Evolutionary conservation across 2,113 vertebrate species (phyloP).

Genomic region (Phalacrocorax aristotelis): DNA sequence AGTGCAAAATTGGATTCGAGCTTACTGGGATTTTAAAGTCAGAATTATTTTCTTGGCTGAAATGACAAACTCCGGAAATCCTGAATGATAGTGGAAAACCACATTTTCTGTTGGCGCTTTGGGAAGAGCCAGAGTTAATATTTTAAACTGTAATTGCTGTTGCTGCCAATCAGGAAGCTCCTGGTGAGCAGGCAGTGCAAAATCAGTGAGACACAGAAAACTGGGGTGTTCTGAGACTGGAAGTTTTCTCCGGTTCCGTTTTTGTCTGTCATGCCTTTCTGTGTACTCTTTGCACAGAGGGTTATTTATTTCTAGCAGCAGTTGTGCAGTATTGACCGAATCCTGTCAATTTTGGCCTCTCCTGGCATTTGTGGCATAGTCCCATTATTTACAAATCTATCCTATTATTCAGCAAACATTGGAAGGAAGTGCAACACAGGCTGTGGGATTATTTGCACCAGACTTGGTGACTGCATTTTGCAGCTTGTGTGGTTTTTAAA

Average conservation of each 20-base stretch:
- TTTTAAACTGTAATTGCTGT: neutral
- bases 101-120: neutral
- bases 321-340: neutral
- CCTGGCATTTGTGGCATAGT: neutral
- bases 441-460: neutral
- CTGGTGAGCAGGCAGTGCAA: neutral
- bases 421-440: neutral
- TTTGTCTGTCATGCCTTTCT: neutral
- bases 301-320: neutral
- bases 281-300: neutral
- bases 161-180: neutral
- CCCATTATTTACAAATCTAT: neutral
- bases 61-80: neutral
- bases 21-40: neutral
- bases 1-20: neutral
- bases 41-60: neutral
- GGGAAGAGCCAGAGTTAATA: neutral
- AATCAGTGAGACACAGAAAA: neutral
- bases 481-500: neutral
- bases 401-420: neutral
- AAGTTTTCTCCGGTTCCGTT: neutral
- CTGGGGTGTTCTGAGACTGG: neutral
- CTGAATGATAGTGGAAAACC: neutral
- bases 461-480: neutral
- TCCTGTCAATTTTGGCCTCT: neutral